Evolutionary conservation across 2,797 vertebrate genomes (phyloP).

Genomic region (Aratinga solstitialis): DNA sequence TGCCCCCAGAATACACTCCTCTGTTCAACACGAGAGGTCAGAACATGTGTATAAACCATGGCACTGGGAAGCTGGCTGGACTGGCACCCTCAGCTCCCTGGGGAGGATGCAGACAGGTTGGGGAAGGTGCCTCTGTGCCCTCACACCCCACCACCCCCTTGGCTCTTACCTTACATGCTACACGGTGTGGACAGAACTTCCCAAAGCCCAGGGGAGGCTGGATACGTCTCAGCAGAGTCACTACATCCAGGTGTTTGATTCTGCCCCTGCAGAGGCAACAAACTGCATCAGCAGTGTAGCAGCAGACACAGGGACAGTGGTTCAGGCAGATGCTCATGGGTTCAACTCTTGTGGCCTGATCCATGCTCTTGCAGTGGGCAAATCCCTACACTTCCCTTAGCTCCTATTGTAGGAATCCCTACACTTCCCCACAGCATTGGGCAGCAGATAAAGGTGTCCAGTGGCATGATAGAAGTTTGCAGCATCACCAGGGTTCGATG

Average conservation of each 20-base stretch:
- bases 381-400: not conserved
- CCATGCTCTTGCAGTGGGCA: accelerated
- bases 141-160: not conserved
- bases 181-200: slow-evolving; percentile 96
- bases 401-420: not conserved
- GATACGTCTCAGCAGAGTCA: slow-evolving; percentile 92
- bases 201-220: slow-evolving; percentile 97
- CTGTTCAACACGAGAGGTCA: not conserved
- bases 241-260: slow-evolving; percentile 97
- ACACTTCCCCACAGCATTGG: not conserved
- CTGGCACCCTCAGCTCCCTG: not conserved
- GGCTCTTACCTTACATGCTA: slow-evolving; percentile 91
- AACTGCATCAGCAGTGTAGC: not conserved
- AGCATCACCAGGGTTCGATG: not conserved
- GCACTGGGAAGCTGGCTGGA: not conserved
- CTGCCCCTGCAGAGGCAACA: slow-evolving; percentile 82
- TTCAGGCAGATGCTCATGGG: not conserved
- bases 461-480: not conserved
- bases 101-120: not conserved
- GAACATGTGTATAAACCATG: not conserved
- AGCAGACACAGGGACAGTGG: not conserved
- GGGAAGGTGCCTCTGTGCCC: not conserved
- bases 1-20: not conserved
- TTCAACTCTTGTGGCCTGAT: not conserved
- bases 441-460: not conserved